These are phyloP conservation scores for Prinia subflava DNA, from an alignment of 2,113 vertebrate species.

Conservation along the genomic window DNA sequence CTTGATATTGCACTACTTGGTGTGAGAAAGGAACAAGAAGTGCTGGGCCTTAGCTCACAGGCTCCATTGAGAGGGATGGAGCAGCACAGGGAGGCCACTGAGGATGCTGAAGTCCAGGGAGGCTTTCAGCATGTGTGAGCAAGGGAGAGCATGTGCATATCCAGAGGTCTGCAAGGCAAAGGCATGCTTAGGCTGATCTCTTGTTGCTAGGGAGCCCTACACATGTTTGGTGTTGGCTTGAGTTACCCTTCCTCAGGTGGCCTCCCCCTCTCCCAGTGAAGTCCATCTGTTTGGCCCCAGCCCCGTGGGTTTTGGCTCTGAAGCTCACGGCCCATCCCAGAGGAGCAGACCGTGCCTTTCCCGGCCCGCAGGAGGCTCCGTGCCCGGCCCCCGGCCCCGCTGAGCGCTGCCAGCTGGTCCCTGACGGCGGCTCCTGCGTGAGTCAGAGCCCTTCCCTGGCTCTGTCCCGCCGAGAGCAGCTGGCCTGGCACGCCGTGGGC, in stretches of 20 bases:
- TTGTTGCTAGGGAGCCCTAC: background rate
- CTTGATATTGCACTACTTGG: background rate
- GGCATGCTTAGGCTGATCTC: background rate
- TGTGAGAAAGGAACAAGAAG: background rate
- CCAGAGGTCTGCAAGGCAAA: background rate
- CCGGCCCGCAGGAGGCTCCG: background rate
- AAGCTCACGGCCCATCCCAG: fast-evolving
- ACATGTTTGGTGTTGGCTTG: background rate
- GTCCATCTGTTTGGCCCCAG: conserved; percentile 37
- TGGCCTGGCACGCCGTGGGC: fast-evolving
- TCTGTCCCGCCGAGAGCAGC: fast-evolving
- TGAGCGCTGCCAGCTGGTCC: background rate
- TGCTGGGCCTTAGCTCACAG: fast-evolving
- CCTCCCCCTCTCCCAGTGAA: background rate
- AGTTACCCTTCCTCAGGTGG: background rate
- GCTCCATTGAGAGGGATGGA: background rate
- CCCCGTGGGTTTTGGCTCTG: background rate
- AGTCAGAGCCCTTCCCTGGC: background rate
- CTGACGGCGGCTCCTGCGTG: background rate
- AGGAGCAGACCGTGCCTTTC: background rate
- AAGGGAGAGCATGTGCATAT: background rate
- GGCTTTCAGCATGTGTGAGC: background rate
- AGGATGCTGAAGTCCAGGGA: background rate
- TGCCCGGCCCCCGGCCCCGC: background rate
- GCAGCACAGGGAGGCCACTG: background rate